These are phyloP conservation scores for Neomonachus schauinslandi DNA, from an alignment of 2,113 vertebrate species.

Conservation along the genomic window DNA sequence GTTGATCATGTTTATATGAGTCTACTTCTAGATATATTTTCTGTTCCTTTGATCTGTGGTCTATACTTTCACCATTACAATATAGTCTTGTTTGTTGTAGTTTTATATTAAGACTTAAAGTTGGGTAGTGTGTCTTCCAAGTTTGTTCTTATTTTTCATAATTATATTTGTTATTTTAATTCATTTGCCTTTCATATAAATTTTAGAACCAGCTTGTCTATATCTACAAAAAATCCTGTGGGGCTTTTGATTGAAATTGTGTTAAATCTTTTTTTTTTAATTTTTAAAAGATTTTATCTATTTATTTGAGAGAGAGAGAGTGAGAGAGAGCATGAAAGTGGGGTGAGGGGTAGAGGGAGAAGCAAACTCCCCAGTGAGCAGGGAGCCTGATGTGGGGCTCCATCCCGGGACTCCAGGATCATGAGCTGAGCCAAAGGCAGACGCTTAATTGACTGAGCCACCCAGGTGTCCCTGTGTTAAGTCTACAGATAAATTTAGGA, in stretches of 20 bases:
- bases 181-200: not conserved
- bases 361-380: no score
- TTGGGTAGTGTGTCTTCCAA: not conserved
- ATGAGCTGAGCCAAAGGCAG: no score
- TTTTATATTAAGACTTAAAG: not conserved
- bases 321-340: no score
- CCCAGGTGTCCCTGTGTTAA: no score
- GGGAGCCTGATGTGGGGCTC: no score
- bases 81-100: not conserved
- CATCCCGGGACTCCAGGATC: no score
- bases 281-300: no score
- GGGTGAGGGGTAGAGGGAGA: no score
- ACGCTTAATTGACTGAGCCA: no score
- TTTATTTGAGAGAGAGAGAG: no score
- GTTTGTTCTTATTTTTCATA: not conserved
- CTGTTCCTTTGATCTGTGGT: not conserved
- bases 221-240: not conserved
- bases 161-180: not conserved
- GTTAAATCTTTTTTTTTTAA: not conserved
- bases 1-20: not conserved
- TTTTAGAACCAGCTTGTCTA: not conserved
- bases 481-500: not conserved
- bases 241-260: not conserved
- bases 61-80: not conserved
- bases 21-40: not conserved